Evolutionary conservation across 1,140 invertebrate species (phyloP).

Genomic region (Brachionus koreanus): DNA sequence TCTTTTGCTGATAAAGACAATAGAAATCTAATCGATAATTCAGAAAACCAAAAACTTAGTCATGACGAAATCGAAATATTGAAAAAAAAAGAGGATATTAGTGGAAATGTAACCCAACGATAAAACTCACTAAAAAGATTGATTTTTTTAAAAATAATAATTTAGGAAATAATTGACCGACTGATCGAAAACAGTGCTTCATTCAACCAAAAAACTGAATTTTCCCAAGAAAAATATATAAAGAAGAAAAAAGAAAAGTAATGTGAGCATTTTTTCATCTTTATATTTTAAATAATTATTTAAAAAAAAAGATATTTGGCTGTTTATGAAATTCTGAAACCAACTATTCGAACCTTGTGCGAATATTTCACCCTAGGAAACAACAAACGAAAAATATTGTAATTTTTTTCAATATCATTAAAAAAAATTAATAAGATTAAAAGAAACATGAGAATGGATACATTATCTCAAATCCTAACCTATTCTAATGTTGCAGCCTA

Average conservation of each 20-base stretch:
- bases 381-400: slow-evolving; percentile 71
- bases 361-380: slow-evolving; percentile 68
- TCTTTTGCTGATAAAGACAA: slow-evolving; percentile 69
- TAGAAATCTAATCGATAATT: slow-evolving; percentile 75
- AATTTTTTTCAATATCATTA: slow-evolving; percentile 47
- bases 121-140: background rate
- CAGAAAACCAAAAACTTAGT: slow-evolving; percentile 76
- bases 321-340: slow-evolving; percentile 63
- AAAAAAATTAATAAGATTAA: background rate
- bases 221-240: slow-evolving; percentile 87
- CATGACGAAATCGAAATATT: slow-evolving; percentile 75
- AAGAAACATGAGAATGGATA: slow-evolving; percentile 72
- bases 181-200: slow-evolving; percentile 83
- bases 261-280: slow-evolving; percentile 53
- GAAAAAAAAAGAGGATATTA: slow-evolving; percentile 66
- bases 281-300: background rate
- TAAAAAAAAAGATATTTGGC: slow-evolving; percentile 29
- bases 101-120: slow-evolving; percentile 61
- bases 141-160: slow-evolving; percentile 45
- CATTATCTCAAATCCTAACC: slow-evolving; percentile 77
- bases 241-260: slow-evolving; percentile 89
- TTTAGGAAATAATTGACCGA: slow-evolving; percentile 73
- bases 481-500: slow-evolving; percentile 73
- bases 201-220: slow-evolving; percentile 76
- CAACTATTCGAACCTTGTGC: slow-evolving; percentile 69